Percentiles rank a stretch among this genome's conserved stretches.
These are phyloP conservation scores for Solea solea DNA, from an alignment of 2,113 vertebrate species.

Conservation along the genomic window DNA sequence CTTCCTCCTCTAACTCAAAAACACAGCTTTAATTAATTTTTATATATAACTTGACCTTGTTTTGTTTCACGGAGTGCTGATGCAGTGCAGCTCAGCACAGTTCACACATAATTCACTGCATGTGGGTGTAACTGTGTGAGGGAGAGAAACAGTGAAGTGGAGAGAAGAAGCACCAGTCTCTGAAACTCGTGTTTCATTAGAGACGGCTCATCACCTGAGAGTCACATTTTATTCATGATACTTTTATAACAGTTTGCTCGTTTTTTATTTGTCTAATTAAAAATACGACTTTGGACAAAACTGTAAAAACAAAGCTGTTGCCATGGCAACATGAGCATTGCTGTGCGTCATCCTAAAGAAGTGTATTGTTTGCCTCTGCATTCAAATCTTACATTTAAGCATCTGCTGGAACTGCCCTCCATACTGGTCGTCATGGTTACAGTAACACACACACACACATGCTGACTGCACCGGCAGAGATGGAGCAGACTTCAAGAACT, in stretches of 20 bases:
- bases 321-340: not conserved
- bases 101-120: slow-evolving; percentile 23
- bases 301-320: not conserved
- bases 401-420: too few relatives aligned
- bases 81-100: not conserved
- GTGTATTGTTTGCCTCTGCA: not conserved
- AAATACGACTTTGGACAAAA: not conserved
- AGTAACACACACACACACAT: not conserved
- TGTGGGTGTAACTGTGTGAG: not conserved
- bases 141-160: too few relatives aligned
- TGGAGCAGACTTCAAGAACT: too few relatives aligned
- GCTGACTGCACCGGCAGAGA: not conserved
- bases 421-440: not conserved
- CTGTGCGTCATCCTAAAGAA: not conserved
- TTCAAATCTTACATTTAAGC: too few relatives aligned
- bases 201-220: too few relatives aligned
- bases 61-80: slow-evolving; percentile 1
- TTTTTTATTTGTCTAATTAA: too few relatives aligned
- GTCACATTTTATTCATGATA: too few relatives aligned
- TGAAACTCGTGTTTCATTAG: too few relatives aligned
- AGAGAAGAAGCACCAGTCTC: not conserved
- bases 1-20: not conserved
- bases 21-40: not conserved
- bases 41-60: slow-evolving; percentile 11
- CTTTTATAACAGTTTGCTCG: too few relatives aligned